Evolutionary conservation across 2,797 vertebrate genomes (phyloP).

Genomic region (Babyrousa celebensis): DNA sequence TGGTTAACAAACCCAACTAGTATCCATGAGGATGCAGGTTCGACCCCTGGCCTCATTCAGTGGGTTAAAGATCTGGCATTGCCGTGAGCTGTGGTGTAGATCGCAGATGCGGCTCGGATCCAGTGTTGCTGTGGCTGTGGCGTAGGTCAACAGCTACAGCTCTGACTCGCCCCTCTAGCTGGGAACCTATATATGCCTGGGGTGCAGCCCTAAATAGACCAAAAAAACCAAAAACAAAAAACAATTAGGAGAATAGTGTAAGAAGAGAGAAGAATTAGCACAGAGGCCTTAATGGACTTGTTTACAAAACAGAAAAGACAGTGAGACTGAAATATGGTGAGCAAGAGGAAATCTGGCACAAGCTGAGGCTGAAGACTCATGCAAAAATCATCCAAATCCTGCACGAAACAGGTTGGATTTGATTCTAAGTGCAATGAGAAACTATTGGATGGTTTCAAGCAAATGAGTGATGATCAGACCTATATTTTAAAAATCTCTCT

Average conservation of each 20-base stretch:
- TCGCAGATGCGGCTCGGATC: too few species aligned
- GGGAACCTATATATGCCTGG: too few species aligned
- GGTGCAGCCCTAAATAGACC: too few species aligned
- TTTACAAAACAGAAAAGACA: slow-evolving; percentile 53
- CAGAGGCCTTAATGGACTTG: not conserved
- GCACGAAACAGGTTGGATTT: not conserved
- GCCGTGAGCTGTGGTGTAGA: too few species aligned
- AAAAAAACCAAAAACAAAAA: too few species aligned
- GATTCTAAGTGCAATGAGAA: slow-evolving; percentile 13
- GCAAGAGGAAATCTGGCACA: not conserved
- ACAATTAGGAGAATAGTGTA: not conserved
- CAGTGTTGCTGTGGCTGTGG: too few species aligned
- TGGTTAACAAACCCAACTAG: too few species aligned
- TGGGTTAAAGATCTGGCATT: too few species aligned
- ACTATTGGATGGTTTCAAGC: slow-evolving; percentile 15
- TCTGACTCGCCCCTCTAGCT: too few species aligned
- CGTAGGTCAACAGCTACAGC: too few species aligned
- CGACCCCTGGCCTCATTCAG: too few species aligned
- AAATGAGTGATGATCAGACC: slow-evolving; percentile 8
- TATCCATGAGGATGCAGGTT: too few species aligned
- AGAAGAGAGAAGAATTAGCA: slow-evolving; percentile 4
- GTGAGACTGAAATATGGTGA: not conserved
- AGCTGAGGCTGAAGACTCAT: not conserved
- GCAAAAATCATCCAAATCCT: not conserved
- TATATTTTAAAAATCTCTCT: slow-evolving; percentile 39